Evolutionary conservation across 2,888 invertebrate species (phyloP), one percentile per base, ranked within the genome.

Genomic region (Lagria hirta): DNA sequence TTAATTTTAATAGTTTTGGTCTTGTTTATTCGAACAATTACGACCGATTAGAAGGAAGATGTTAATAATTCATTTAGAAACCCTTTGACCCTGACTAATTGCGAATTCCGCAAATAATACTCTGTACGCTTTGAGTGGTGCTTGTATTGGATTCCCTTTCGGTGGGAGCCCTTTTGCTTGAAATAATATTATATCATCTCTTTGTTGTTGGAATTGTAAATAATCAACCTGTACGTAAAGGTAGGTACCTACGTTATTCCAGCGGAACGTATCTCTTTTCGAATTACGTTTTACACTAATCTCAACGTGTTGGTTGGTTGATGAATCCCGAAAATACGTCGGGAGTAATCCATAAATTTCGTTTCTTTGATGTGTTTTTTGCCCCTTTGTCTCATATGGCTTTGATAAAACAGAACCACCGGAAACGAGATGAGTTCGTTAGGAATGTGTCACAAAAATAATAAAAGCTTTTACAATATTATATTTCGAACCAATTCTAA

Each of bases 71-170:
- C 46, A 43, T 47, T 47, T 47, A 35, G 28, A 33, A 26, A 37
- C 46, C 49, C 46, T 49, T 49, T 47, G 49, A 49, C 49, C 49
- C 40, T 16, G 28, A 28, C 36, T 49, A 49, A 49, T 49, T 49
- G 46, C 46, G 23, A 43, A 47, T 47, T 43, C 49, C 38, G 33
- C 38, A 46, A 49, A 47, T 49, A 49, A 47, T 43, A 47, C 36
- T 32, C n/a, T 35, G 28, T 34, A 21, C 20, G 20, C 38, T 34
- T 37, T 43, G 37, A 50, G 45, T 50, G n/a, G n/a, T n/a, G 48
- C 44, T 53, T 49, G 37, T 41, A 37, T 43, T 36, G 38, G 21
- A 44, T 37, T 46, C 45, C 49, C 42, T 43, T 38, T 32, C 29
- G 35, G 28, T n/a, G n/a, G n/a, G n/a, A n/a, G n/a, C n/a, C n/a